Base-by-base conservation (phyloP, 2,888 invertebrate genomes). In the Morinoia aosen region DNA sequence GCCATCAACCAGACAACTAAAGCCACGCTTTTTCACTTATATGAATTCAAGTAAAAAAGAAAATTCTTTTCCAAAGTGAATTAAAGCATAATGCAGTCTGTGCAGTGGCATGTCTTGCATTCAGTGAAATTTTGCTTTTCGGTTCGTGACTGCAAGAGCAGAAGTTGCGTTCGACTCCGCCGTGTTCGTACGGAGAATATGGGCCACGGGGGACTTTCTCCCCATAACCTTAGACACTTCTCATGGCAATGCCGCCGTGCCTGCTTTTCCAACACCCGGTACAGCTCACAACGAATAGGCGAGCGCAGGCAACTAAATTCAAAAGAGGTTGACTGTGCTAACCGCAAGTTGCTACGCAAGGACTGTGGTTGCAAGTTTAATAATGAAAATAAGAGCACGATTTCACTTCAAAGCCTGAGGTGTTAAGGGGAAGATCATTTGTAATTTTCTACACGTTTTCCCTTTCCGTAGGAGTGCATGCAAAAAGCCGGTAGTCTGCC, bases 141-240 rank as follows among this genome's bases (percentile, higher is more conserved):
- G 90, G 40, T 90, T 93, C 93, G 93, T 93, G 93, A 93, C 93
- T 11, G 58, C 57, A 25, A 93, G 93, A 93, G 58, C 58, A 56
- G 56, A 57, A 93, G 57, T 93, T 57, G 56, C 90, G 57, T 57
- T 56, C 57, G 58, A 57, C 25, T 93, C 25, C 2, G 91, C 11
- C 91, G 57, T 57, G 56, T 93, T 33, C 57, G 58, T 33, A 93
- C 93, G 16, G 33, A 57, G 93, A 93, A 93, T 93, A 57, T 93
- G 93, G 93, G 93, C 93, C 93, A 93, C 93, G 33, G 25, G 93
- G 58, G 57, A 93, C 93, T 93, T 93, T 93, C 93, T 56, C 93
- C 93, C 57, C 93, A 93, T 93, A 93, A 93, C 93, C 93, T 57
- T 93, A 93, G 57, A 48, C 33, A 57, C 93, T 93, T 56, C 93